Conservation (phyloP, 2,888 invertebrate species). For the Auanema freiburgensis region DNA sequence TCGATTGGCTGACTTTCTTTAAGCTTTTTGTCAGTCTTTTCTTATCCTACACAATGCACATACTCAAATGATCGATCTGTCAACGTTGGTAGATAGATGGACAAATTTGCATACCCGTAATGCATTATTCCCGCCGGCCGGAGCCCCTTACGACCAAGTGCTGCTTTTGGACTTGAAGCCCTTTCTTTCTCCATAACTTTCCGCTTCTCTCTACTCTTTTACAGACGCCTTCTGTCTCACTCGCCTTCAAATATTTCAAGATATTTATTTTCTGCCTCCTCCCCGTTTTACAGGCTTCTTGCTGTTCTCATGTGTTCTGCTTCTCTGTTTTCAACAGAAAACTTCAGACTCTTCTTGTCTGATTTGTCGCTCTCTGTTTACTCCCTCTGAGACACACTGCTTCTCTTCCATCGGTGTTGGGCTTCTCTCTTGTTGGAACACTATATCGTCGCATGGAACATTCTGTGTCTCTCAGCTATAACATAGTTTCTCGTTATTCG, state of each 20-base stretch:
- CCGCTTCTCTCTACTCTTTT: background rate
- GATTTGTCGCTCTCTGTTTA: slow-evolving; percentile 2
- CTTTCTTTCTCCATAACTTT: background rate
- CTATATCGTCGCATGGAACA: slow-evolving; percentile 3
- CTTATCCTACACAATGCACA: too few relatives aligned
- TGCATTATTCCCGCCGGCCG: slow-evolving; percentile 20
- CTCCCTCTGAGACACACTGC: background rate
- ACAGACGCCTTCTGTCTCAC: too few relatives aligned
- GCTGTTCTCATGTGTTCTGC: slow-evolving; percentile 7
- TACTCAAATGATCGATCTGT: slow-evolving; percentile 13
- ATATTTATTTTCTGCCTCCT: slow-evolving; percentile 9
- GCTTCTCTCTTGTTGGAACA: slow-evolving; percentile 19
- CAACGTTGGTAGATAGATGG: slow-evolving; percentile 10
- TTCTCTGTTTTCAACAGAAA: slow-evolving; percentile 1
- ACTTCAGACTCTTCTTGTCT: slow-evolving; percentile 3
- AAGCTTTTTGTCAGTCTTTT: too few relatives aligned
- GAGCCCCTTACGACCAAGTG: slow-evolving; percentile 14
- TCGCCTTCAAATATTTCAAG: slow-evolving; percentile 9
- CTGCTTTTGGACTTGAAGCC: background rate
- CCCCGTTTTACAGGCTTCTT: slow-evolving; percentile 21
- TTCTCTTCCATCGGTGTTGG: slow-evolving; percentile 1
- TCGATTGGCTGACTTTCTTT: too few relatives aligned
- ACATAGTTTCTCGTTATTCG: too few relatives aligned
- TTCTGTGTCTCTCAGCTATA: background rate
- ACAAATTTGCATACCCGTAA: slow-evolving; percentile 26